Conservation (phyloP, 2,888 invertebrate species). For the Hypolimnas misippus region DNA sequence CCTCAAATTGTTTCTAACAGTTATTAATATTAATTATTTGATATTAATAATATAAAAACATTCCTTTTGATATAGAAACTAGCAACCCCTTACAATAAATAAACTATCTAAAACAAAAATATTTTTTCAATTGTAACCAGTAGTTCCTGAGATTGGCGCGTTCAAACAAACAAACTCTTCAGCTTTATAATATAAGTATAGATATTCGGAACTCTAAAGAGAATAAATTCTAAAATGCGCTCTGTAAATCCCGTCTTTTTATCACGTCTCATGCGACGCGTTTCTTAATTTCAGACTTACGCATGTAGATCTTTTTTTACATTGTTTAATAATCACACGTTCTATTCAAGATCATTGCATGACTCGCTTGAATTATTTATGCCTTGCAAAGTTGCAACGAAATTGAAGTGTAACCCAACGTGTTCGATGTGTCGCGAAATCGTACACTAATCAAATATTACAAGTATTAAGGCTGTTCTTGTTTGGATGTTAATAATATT, state of each 20-base stretch:
- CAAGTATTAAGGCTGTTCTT: not conserved
- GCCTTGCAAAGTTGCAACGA: constrained; percentile 25
- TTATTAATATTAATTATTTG: too few species aligned
- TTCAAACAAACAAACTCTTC: too few species aligned
- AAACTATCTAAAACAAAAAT: too few species aligned
- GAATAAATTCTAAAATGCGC: not conserved
- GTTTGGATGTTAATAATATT: not conserved
- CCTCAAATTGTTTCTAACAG: too few species aligned
- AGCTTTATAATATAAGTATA: too few species aligned
- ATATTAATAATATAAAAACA: too few species aligned
- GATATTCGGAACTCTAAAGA: too few species aligned
- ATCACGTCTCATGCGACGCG: not conserved
- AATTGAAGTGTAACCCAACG: constrained; percentile 34
- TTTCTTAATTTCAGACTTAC: not conserved
- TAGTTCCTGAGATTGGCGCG: too few species aligned
- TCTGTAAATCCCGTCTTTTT: not conserved
- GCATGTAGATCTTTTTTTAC: constrained; percentile 25
- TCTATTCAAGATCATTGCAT: constrained; percentile 35
- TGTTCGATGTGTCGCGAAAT: constrained; percentile 25
- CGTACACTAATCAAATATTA: constrained; percentile 14
- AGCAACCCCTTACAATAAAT: too few species aligned
- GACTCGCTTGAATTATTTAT: constrained; percentile 35
- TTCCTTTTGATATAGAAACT: too few species aligned
- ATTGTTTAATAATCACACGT: constrained; percentile 26
- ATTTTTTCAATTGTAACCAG: too few species aligned